phyloP scores from a whole-genome alignment of 2,797 vertebrate species.

The Pseudochromis fuscus region DNA sequence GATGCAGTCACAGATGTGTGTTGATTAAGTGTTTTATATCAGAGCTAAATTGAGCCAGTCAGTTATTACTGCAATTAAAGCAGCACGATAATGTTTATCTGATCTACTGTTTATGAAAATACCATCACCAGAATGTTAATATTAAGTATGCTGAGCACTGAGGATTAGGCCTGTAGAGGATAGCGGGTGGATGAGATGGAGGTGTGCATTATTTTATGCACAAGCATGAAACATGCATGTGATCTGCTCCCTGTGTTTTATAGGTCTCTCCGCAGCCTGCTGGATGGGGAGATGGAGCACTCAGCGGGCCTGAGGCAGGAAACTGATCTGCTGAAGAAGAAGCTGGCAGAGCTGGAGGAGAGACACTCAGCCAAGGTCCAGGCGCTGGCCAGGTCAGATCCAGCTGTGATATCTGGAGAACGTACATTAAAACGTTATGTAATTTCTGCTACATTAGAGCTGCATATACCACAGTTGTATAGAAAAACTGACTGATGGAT shows the following conservation, averaged over 20 bases:
- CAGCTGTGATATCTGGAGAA: background rate
- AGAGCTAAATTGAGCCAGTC: conserved; percentile 20
- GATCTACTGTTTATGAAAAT: conserved; percentile 35
- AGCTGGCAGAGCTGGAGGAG: conserved; percentile 92
- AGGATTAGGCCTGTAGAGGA: background rate
- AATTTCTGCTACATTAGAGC: background rate
- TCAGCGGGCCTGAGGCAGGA: conserved; percentile 94
- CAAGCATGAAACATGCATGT: background rate
- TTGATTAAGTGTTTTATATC: conserved; percentile 46
- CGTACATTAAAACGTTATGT: accelerated
- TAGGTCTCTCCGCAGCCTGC: conserved; percentile 93
- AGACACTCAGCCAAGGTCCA: conserved; percentile 91
- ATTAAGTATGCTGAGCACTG: background rate
- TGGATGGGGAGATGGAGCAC: conserved; percentile 98
- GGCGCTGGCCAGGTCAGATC: conserved; percentile 90
- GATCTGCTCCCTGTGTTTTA: conserved; percentile 5
- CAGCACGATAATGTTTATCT: conserved; percentile 41
- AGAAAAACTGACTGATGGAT: too few relatives aligned
- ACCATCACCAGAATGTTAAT: conserved; percentile 6
- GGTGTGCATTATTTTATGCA: background rate
- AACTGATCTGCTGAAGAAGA: conserved; percentile 89
- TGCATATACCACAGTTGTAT: too few relatives aligned
- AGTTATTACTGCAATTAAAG: conserved; percentile 37
- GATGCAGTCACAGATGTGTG: conserved; percentile 39
- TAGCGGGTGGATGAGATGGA: conserved; percentile 1